Base-by-base conservation (phyloP, 2,113 vertebrate species). In the Halichoerus grypus region DNA sequence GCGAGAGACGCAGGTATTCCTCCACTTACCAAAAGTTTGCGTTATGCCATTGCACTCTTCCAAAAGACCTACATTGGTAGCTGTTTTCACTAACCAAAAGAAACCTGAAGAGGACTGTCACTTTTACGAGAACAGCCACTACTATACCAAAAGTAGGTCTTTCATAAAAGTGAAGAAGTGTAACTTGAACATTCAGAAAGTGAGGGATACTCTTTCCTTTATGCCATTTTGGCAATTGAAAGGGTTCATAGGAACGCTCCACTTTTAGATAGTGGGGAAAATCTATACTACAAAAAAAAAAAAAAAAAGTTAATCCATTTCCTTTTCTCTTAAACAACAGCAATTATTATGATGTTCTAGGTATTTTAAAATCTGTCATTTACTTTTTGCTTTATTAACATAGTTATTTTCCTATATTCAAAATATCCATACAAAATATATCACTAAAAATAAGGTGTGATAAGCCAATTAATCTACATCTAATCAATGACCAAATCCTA, bases 391-490 rank as follows among this genome's bases (percentile, higher is more conserved):
- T 81, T 51, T 87, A 42, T 69, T 57, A 42, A 76, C 84, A 91
- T 86, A 79, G 39, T n/a, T 76, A n/a, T 57, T 85, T 71, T 87
- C 11, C 91, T 39, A 76, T 39, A 82, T 71, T 86, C 24, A 69
- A 86, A 93, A 90, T 61, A 76, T 11, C 53, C 51, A n/a, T 57
- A 82, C 49, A 97, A 77, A 88, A 88, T 76, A 86, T 77, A 81
- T 46, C 74, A 51, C 46, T 18, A 94, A 96, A 96, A 95, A 51
- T 69, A 80, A 59, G 33, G 24, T 49, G 49, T 81, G 31, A 51
- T 18, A 83, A 77, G 24, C 76, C 89, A 86, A 61, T 55, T 76
- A 59, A 26, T 39, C 36, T 80, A 26, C 12, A 80, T 4, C 42
- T 84, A 95, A 55, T 46, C 42, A 67, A 55, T 55, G n/a, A 93